phyloP scores from a whole-genome alignment of 2,113 vertebrate genomes.

The Mirza zaza region DNA sequence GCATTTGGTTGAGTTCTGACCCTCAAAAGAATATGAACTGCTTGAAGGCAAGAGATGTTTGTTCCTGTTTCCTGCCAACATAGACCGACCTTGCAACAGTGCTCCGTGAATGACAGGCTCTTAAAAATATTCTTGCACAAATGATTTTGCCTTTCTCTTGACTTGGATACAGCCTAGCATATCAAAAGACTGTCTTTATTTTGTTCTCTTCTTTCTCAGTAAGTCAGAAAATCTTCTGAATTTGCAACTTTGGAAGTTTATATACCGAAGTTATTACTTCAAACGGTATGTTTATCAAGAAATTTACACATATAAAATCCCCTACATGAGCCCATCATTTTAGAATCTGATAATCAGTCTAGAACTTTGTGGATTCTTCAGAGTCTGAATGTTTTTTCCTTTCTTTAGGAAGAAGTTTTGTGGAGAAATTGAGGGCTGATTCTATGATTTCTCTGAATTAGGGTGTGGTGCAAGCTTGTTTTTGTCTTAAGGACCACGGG shows the following conservation, averaged over 20 bases:
- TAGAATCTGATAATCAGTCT: neutral
- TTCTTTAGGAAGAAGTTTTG: neutral
- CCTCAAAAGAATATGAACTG: neutral
- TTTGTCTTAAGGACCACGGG: neutral
- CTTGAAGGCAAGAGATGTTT: neutral
- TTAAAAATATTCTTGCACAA: neutral
- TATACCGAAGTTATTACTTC: neutral
- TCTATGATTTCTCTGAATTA: neutral
- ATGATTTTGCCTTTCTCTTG: neutral
- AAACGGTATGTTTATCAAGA: neutral
- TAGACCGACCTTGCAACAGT: neutral
- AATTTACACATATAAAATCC: neutral
- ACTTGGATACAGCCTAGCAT: neutral
- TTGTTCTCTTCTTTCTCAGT: neutral
- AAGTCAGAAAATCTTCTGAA: neutral
- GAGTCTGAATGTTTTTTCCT: neutral
- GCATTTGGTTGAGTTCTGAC: neutral
- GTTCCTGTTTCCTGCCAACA: neutral
- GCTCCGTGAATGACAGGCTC: neutral
- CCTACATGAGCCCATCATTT: accelerated
- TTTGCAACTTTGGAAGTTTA: neutral
- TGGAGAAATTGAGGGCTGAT: neutral
- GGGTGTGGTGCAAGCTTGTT: neutral
- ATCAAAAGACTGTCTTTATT: neutral
- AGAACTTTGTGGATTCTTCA: neutral